Evolutionary conservation across 2,888 invertebrate species (phyloP).

Genomic region (Cryptocephalus moraei): DNA sequence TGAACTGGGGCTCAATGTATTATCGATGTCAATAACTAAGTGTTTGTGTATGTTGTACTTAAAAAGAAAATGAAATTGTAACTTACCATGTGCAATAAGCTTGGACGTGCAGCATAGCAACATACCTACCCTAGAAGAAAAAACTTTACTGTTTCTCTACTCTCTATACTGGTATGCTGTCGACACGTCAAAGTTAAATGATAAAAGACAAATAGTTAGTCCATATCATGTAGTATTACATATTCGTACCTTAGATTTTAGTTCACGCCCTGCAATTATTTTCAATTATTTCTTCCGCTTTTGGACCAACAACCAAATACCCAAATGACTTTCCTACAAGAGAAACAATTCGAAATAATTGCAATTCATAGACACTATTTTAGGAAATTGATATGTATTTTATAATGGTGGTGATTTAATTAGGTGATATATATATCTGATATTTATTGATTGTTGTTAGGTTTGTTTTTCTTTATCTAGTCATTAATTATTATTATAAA

Average conservation of each 20-base stretch:
- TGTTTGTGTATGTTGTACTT: conserved; percentile 17
- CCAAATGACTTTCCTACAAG: background rate
- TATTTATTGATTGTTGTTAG: conserved; percentile 18
- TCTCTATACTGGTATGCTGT: conserved; percentile 2
- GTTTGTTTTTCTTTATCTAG: background rate
- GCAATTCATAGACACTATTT: conserved; percentile 3
- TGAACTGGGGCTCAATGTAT: conserved; percentile 16
- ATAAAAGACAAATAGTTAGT: conserved; percentile 38
- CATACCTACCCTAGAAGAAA: no score
- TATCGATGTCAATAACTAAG: conserved; percentile 23
- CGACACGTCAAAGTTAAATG: conserved; percentile 2
- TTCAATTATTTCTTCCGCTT: conserved; percentile 10
- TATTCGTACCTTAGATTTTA: conserved; percentile 19
- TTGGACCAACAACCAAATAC: conserved; percentile 6
- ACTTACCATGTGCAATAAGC: conserved; percentile 1
- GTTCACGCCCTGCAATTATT: conserved; percentile 17
- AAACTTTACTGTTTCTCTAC: no score
- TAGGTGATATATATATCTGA: conserved; percentile 21
- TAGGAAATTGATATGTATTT: no score
- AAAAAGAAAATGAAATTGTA: background rate
- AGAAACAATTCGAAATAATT: conserved; percentile 13
- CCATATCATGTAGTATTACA: conserved; percentile 38
- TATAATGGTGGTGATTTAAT: conserved; percentile 21
- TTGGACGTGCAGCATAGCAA: background rate
- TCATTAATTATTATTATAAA: no score